Conservation (phyloP, 2,797 vertebrate species). For the Premnoplex brunnescens region DNA sequence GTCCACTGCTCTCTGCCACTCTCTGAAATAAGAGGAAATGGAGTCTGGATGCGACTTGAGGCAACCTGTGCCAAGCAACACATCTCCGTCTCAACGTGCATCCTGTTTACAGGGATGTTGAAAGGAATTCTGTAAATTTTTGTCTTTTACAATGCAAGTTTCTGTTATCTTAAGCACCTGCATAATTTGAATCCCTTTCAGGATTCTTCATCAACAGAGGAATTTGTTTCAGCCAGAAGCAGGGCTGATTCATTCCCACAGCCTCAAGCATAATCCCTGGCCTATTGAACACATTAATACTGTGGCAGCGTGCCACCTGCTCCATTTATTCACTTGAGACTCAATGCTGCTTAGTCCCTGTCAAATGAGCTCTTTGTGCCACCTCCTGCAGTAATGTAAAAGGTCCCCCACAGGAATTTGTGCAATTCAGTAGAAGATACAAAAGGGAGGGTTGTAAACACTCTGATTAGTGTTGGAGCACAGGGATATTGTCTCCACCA, state of each 20-base stretch:
- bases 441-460: constrained; percentile 45
- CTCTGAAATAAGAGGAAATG: background rate
- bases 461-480: constrained; percentile 36
- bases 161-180: constrained; percentile 24
- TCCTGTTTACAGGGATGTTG: constrained; percentile 7
- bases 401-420: constrained; percentile 39
- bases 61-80: background rate
- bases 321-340: constrained; percentile 16
- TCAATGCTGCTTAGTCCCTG: constrained; percentile 19
- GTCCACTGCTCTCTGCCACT: background rate
- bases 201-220: background rate
- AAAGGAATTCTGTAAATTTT: background rate
- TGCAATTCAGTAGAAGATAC: constrained; percentile 38
- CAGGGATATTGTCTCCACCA: background rate
- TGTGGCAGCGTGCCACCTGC: constrained; percentile 40
- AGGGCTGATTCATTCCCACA: constrained; percentile 9
- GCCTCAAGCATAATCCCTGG: constrained; percentile 26
- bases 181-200: constrained; percentile 9
- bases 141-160: background rate
- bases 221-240: constrained; percentile 20
- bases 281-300: background rate
- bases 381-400: background rate
- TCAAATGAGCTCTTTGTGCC: constrained; percentile 53
- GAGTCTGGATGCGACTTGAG: background rate
- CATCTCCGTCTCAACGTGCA: background rate